phyloP scores from a whole-genome alignment of 92 coral and sea anemone species.

The Porites cylindrica region DNA sequence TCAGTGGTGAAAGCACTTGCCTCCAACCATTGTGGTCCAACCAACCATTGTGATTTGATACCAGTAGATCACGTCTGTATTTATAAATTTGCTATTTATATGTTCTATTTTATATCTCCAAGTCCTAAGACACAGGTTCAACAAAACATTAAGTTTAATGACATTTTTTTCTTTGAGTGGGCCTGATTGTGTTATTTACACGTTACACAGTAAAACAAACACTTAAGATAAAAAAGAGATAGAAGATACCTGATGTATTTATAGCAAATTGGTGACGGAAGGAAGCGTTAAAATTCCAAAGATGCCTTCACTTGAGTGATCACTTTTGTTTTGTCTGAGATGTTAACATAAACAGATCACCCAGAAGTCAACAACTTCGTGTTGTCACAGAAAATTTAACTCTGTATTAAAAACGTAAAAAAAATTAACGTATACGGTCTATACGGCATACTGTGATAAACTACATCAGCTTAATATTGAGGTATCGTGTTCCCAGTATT shows the following conservation, averaged over 20 bases:
- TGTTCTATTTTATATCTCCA: too few species aligned
- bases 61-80: too few species aligned
- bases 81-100: too few species aligned
- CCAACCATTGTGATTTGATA: too few species aligned
- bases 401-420: background rate
- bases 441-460: too few species aligned
- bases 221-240: background rate
- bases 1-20: too few species aligned
- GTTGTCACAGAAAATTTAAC: background rate
- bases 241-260: background rate
- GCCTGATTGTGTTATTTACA: background rate
- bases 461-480: too few species aligned
- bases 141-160: too few species aligned
- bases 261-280: background rate
- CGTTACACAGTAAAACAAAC: background rate
- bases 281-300: background rate
- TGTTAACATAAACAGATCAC: background rate
- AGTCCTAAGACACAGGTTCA: too few species aligned
- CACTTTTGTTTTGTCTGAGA: slow-evolving; percentile 14
- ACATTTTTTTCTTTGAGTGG: background rate
- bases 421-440: background rate
- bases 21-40: too few species aligned
- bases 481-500: background rate
- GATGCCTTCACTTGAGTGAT: too few species aligned
- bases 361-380: background rate